Percentiles rank a stretch among this genome's conserved stretches.
phyloP scores from a whole-genome alignment of 1,140 invertebrate species.

The Monochamus saltuarius region DNA sequence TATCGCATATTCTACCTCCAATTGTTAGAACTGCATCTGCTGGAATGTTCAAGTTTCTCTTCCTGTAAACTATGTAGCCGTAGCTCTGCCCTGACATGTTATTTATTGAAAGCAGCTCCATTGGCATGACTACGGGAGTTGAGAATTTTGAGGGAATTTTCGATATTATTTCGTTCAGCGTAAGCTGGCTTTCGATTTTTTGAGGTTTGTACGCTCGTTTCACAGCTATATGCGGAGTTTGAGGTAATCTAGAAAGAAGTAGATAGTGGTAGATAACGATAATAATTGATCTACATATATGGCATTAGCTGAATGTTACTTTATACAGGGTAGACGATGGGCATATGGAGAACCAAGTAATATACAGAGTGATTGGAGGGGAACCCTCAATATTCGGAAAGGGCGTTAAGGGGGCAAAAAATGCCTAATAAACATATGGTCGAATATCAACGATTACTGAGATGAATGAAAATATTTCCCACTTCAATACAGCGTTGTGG shows the following conservation, averaged over 20 bases:
- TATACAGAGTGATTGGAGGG: too few species aligned
- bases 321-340: too few species aligned
- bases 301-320: too few species aligned
- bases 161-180: constrained; percentile 38
- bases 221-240: constrained; percentile 38
- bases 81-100: constrained; percentile 59
- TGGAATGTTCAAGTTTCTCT: constrained; percentile 38
- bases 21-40: constrained; percentile 47
- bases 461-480: too few species aligned
- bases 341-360: too few species aligned
- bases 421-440: too few species aligned
- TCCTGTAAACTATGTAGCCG: constrained; percentile 59
- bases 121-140: constrained; percentile 45
- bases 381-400: too few species aligned
- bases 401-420: too few species aligned
- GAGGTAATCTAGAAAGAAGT: constrained; percentile 13
- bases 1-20: constrained; percentile 55
- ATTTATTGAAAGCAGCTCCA: constrained; percentile 60
- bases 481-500: too few species aligned
- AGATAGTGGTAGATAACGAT: too few species aligned
- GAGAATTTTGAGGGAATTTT: constrained; percentile 27
- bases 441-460: too few species aligned
- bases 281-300: too few species aligned
- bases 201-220: constrained; percentile 46
- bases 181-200: constrained; percentile 32